Evolutionary conservation across 2,888 invertebrate species (phyloP), one percentile per base, ranked within the genome.

Genomic region (Penaeus monodon): DNA sequence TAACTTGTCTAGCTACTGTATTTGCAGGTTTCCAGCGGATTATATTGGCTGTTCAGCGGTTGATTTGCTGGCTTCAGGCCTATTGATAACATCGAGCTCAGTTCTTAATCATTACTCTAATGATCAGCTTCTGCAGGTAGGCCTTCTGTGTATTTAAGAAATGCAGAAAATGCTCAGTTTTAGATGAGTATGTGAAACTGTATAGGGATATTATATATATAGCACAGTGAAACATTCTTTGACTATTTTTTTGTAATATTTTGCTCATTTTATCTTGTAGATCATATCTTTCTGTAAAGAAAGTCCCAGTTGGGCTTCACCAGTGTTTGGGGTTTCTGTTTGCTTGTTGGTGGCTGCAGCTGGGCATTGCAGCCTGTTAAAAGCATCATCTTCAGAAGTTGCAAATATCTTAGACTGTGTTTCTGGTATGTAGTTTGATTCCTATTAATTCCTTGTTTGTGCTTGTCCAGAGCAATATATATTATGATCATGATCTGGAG

Each of bases 11-110:
- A 74, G 20, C 10, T 33, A 49, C 49, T 29, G 24, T 63, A 33
- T 24, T 57, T 74, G 38, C 82, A 82, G 82, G 73, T 33, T 82
- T n/a, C 82, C 82, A 73, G 49, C 49, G 44, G 74, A 82, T 20
- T 38, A 82, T 44, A 57, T 82, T 38, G 63, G 64, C 27, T 82
- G 74, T 57, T 64, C 64, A 63, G 6, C 74, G n/a, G 82, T 82
- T 49, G 82, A 82, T 27, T n/a, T 74, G 27, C 63, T 82, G 29
- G 22, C 74, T 63, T 82, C 49, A 63, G 12, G 27, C 73, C 65
- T 82, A 6, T n/a, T 82, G 82, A 82, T 74, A 44, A 64, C 74
- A 63, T 73, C 82, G 29, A 38, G 74, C 73, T 64, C 70, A 27
- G 64, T 74, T 57, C 74, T 82, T 14, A 74, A 64, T 29, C 44